Evolutionary conservation across 2,113 vertebrate genomes (phyloP).

Genomic region (Tricholaema leucomelas): DNA sequence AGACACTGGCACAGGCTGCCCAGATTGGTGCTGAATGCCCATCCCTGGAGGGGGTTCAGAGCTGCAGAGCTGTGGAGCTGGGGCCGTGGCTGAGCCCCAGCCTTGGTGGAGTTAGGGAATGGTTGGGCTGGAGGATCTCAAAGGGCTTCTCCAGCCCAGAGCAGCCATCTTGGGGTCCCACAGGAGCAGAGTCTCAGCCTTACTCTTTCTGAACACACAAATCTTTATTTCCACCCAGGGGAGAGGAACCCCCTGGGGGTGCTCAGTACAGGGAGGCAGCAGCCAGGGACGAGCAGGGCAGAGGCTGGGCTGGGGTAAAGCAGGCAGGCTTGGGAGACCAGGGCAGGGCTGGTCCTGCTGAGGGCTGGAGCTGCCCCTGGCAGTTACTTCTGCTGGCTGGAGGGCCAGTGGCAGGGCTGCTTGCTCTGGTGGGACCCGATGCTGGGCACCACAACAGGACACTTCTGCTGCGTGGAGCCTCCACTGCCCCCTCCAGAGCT

Average conservation of each 20-base stretch:
- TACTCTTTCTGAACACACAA: no score
- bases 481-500: neutral
- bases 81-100: no score
- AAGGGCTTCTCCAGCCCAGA: no score
- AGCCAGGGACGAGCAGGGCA: neutral
- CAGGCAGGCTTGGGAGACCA: neutral
- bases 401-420: neutral
- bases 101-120: no score
- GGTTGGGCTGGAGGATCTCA: no score
- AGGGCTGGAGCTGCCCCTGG: rapidly evolving
- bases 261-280: neutral
- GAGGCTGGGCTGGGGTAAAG: rapidly evolving
- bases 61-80: no score
- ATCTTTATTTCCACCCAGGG: no score
- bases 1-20: no score
- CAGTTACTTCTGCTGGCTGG: neutral
- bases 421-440: neutral
- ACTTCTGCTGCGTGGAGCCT: neutral
- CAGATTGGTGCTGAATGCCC: no score
- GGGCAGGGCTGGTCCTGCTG: neutral
- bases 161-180: no score
- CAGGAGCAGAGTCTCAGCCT: no score
- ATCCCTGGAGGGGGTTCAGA: no score
- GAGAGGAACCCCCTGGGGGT: neutral
- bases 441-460: neutral